These are phyloP conservation scores for Phymanthus crucifer DNA, from an alignment of 92 coral and sea anemone genomes.

Conservation along the genomic window DNA sequence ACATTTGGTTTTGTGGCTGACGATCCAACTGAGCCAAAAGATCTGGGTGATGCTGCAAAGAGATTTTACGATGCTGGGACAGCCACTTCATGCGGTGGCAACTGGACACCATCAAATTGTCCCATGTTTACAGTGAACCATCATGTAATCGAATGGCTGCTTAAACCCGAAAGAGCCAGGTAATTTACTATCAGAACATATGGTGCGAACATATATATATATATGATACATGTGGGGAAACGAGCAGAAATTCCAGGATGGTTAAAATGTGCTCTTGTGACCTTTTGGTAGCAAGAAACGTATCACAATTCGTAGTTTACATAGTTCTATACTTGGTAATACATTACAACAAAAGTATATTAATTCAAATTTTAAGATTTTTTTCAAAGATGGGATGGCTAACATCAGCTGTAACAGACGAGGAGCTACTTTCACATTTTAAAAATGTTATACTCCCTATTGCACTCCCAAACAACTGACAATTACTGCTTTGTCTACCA, in stretches of 20 bases:
- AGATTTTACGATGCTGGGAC: constrained; percentile 15
- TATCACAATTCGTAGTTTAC: neutral
- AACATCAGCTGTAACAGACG: constrained; percentile 33
- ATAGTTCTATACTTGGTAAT: neutral
- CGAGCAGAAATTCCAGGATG: constrained; percentile 32
- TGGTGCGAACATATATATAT: too few relatives aligned
- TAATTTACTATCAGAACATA: neutral
- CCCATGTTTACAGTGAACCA: constrained; percentile 41
- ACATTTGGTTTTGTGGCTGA: constrained; percentile 55
- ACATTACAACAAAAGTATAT: neutral
- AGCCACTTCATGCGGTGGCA: constrained; percentile 21
- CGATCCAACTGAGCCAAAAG: constrained; percentile 25
- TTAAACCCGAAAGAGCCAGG: constrained; percentile 48
- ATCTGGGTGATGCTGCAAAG: neutral
- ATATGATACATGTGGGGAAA: constrained; percentile 31
- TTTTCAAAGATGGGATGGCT: constrained; percentile 36
- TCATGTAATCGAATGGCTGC: constrained; percentile 50
- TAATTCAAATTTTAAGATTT: too few relatives aligned
- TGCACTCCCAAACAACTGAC: neutral
- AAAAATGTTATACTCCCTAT: constrained; percentile 14
- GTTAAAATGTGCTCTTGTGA: constrained; percentile 43
- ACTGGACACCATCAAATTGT: constrained; percentile 36
- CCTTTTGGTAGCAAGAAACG: constrained; percentile 42
- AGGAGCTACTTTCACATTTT: constrained; percentile 22
- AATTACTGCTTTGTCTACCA: neutral